Evolutionary conservation across 2,888 invertebrate species (phyloP), one percentile per base, ranked within the genome.

Genomic region (Nebria salina): DNA sequence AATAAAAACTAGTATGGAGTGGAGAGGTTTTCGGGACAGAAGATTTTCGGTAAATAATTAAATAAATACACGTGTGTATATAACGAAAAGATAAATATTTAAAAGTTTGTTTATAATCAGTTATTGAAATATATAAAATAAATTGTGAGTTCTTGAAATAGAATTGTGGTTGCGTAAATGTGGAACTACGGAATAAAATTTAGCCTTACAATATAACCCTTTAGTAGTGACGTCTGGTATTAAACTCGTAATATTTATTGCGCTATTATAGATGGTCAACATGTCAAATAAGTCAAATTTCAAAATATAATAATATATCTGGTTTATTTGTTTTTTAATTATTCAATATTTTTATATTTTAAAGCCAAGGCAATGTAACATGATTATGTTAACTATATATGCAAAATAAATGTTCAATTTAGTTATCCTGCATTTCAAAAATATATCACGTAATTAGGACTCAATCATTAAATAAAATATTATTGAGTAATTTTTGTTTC

Each of bases 21-120:
- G 86, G 86, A 84, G 85, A 82, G 83, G 84, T 84, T 85, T 85
- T 83, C 79, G 81, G 72, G 83, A 83, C 54, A 82, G 73, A 42
- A 74, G 76, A 76, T 75, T 74, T 72, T 76, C 81, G 82, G 84
- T 83, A 83, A 82, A 81, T 82, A 54, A 76, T 26, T 26, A 34
- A 68, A 78, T 34, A 54, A 41, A 54, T 65, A 13, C 20, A 73
- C 65, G 15, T 66, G 34, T n/a, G 54, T 41, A 11, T 78, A 11
- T 13, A 42, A 15, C 2, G 6, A 25, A 6, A n/a, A 42, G 15
- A 41, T 25, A 54, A 43, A 26, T 15, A 54, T 42, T 54, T 54
- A 73, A 26, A 34, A n/a, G 26, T 13, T 54, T 11, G 54, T 54
- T 8, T 54, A 54, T 54, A 54, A 54, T 34, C 20, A 64, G 7